Evolutionary conservation across 2,888 invertebrate species (phyloP), one percentile per base, ranked within the genome.

Genomic region (Pedicia rivosa): DNA sequence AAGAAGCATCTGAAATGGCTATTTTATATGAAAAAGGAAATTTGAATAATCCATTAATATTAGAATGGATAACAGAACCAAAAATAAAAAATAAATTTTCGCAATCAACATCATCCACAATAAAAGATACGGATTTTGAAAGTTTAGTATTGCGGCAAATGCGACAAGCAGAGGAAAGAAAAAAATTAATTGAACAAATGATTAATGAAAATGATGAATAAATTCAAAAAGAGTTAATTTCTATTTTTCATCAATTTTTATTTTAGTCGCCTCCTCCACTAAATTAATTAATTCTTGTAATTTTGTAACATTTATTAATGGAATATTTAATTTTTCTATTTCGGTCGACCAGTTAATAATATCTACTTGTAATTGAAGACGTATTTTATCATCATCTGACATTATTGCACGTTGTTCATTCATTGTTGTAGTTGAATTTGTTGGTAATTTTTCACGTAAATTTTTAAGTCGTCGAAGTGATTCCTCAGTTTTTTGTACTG

Each of bases 401-500:
- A 75, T 63, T n/a, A 72, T 73, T 31, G 25, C 12, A n/a, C 53
- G 38, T 32, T 30, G 40, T 10, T 24, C n/a, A 24, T 26, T 43
- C 15, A 25, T 32, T 55, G 35, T 56, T 14, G 43, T 12, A 5
- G 40, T 35, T 2, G 42, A 37, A 9, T 50, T 51, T 8, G 22
- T 14, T 6, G 14, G 24, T 8, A 65, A 57, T 52, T 67, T 68
- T 40, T 81, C 80, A 43, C 84, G 70, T 14, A 80, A 78, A 59
- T 81, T 79, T 61, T 91, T 92, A 53, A 97, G 66, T 48, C 91
- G 72, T 53, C 86, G 74, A 44, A 97, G 63, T 38, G 92, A 92
- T 55, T 94, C 92, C 56, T 95, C 94, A 47, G 94, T 95, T 64
- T 83, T 90, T 56, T 86, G 84, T 8, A 95, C 92, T 2, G 92